phyloP scores from a whole-genome alignment of 2,888 invertebrate species.

The Notocelia uddmanniana region DNA sequence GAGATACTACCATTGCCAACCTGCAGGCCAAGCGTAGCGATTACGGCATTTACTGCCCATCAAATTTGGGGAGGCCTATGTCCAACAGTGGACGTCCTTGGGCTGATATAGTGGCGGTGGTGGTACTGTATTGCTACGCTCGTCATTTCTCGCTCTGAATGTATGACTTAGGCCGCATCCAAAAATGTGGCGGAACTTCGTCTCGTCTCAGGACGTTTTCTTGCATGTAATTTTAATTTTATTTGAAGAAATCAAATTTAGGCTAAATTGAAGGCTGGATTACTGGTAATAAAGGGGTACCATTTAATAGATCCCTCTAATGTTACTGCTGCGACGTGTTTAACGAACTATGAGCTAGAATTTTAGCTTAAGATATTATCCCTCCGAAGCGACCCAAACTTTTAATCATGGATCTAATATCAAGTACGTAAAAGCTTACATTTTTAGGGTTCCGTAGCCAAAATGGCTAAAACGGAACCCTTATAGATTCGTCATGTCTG shows the following conservation, averaged over 20 bases:
- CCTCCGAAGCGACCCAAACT: background rate
- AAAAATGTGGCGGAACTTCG: constrained; percentile 59
- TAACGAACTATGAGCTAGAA: constrained; percentile 23
- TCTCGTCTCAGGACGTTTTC: constrained; percentile 59
- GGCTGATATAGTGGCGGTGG: too few relatives aligned
- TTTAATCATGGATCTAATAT: background rate
- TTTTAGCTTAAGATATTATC: background rate
- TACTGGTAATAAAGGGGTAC: constrained; percentile 36
- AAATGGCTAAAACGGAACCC: too few relatives aligned
- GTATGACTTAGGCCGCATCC: constrained; percentile 46
- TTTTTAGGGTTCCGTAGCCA: too few relatives aligned
- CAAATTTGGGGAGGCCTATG: too few relatives aligned
- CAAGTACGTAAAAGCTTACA: background rate
- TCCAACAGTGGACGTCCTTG: too few relatives aligned
- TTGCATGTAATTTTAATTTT: constrained; percentile 66
- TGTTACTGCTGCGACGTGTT: constrained; percentile 24
- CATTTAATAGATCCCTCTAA: constrained; percentile 34
- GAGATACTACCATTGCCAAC: too few relatives aligned
- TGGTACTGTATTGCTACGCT: too few relatives aligned
- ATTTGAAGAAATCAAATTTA: constrained; percentile 58
- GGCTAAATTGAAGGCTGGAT: constrained; percentile 45
- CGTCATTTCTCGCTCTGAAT: constrained; percentile 16
- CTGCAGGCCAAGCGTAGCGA: too few relatives aligned
- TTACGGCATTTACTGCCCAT: too few relatives aligned
- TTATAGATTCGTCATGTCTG: too few relatives aligned